A percentile compares a stretch with the other conserved stretches of the same genome.
phyloP scores from a whole-genome alignment of 2,113 vertebrate genomes.

The Terrapene triunguis region DNA sequence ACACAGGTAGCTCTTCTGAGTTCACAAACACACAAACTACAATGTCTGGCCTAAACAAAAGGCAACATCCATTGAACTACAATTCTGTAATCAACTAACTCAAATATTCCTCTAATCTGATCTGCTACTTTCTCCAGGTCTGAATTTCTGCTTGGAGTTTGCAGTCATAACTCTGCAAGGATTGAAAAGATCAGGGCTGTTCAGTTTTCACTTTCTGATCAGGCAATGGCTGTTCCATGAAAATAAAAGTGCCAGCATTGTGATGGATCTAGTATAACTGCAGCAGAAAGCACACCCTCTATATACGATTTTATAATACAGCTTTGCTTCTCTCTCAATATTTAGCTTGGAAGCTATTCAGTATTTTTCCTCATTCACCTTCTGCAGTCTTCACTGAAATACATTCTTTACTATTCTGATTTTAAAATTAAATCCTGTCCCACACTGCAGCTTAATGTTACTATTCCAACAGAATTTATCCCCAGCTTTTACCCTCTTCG shows the following conservation, averaged over 20 bases:
- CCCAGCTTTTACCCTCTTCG: neutral
- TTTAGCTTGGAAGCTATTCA: neutral
- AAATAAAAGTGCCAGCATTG: conserved; percentile 39
- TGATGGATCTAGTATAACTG: conserved; percentile 21
- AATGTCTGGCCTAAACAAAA: conserved; percentile 3
- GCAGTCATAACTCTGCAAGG: conserved; percentile 20
- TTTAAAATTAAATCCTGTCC: neutral
- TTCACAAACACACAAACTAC: neutral
- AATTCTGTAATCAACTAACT: neutral
- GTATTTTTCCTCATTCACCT: neutral
- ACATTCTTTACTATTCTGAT: neutral
- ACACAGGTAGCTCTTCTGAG: neutral
- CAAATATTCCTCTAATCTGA: neutral
- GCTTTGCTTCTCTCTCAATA: neutral
- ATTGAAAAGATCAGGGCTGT: conserved; percentile 30
- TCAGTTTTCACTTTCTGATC: conserved; percentile 32
- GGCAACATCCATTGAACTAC: neutral
- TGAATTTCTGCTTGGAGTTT: neutral
- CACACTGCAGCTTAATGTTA: neutral
- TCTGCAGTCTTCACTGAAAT: conserved; percentile 33
- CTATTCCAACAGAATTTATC: neutral
- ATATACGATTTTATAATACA: neutral
- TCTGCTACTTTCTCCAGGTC: neutral
- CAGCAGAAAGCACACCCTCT: neutral
- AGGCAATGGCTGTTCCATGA: conserved; percentile 39